Evolutionary conservation across 2,888 invertebrate genomes (phyloP).

Genomic region (Xestia xanthographa): DNA sequence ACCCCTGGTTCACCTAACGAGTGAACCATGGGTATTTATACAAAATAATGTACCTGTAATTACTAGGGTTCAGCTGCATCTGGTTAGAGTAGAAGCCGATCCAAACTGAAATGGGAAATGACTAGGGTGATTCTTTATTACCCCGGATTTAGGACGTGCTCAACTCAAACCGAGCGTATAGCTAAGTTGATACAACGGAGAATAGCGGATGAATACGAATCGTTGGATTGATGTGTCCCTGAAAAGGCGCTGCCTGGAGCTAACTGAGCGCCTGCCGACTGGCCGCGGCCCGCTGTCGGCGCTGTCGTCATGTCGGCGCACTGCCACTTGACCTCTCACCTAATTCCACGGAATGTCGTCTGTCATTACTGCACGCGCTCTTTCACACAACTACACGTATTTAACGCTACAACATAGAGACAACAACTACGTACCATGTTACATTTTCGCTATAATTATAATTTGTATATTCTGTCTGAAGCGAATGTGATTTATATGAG

Average conservation of each 20-base stretch:
- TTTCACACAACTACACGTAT: slow-evolving; percentile 1
- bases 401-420: slow-evolving; percentile 8
- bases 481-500: neutral
- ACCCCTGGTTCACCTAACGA: no score
- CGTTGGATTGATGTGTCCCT: slow-evolving; percentile 13
- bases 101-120: neutral
- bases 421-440: neutral
- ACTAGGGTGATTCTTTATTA: neutral
- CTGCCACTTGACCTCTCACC: slow-evolving; percentile 62
- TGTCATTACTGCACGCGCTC: slow-evolving; percentile 39
- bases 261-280: no score
- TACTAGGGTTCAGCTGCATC: neutral
- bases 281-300: neutral
- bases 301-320: slow-evolving; percentile 16
- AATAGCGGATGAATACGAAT: neutral
- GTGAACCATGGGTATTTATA: no score
- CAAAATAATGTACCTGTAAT: no score
- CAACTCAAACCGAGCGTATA: neutral
- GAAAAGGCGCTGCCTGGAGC: neutral
- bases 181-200: neutral
- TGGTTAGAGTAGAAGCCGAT: neutral
- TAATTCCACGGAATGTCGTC: slow-evolving; percentile 54
- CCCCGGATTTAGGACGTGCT: neutral
- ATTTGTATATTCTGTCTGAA: neutral
- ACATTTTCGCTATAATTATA: neutral